These are phyloP conservation scores for Ageneiosus marmoratus DNA, from an alignment of 2,113 vertebrate species.

Conservation along the genomic window DNA sequence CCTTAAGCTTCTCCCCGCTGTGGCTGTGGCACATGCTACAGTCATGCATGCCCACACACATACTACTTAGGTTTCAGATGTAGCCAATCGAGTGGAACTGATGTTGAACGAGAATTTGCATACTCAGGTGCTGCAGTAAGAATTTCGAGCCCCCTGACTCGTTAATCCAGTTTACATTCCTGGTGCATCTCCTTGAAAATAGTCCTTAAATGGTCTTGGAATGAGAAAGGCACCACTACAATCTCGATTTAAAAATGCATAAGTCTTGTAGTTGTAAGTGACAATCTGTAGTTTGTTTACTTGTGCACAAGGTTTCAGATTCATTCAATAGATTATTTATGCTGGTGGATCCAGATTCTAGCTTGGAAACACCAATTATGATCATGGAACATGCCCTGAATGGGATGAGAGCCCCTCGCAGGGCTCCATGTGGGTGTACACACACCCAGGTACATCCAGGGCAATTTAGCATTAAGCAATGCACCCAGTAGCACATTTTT, in stretches of 20 bases:
- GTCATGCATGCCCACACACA: neutral
- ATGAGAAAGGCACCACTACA: neutral
- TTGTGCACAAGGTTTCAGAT: neutral
- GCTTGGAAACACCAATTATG: neutral
- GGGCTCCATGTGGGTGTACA: neutral
- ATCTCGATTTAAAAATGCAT: neutral
- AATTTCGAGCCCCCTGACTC: neutral
- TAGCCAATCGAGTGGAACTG: neutral
- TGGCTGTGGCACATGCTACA: neutral
- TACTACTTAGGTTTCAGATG: neutral
- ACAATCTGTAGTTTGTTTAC: neutral
- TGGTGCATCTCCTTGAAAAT: neutral
- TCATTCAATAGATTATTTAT: neutral
- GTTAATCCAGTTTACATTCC: slow-evolving; percentile 5
- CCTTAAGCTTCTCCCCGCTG: neutral
- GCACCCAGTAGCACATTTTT: neutral
- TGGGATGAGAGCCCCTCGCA: neutral
- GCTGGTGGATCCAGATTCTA: neutral
- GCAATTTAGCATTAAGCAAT: neutral
- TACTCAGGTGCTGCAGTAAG: neutral
- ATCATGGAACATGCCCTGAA: too few species aligned
- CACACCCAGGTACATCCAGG: neutral
- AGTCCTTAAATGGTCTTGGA: neutral
- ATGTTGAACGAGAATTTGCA: neutral
- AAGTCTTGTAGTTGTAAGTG: neutral